A percentile compares a stretch with the other conserved stretches of the same genome.
Conservation (phyloP, 2,888 invertebrate species). For the Caenorhabditis doughertyi region DNA sequence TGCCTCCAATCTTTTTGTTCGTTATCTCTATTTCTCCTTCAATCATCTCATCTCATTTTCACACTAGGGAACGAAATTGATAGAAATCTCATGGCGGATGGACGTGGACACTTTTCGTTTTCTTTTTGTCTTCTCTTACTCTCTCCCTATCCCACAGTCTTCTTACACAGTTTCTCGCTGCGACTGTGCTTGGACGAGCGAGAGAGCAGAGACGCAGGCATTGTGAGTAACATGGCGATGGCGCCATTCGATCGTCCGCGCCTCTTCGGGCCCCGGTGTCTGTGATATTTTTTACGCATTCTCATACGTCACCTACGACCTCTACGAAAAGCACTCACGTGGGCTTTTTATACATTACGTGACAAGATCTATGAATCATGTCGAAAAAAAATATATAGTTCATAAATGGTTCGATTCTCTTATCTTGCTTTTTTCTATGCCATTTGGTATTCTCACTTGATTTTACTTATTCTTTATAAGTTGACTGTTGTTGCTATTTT, state of each 20-base stretch:
- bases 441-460: neutral
- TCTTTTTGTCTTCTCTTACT: neutral
- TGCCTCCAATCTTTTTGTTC: neutral
- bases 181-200: slow-evolving; percentile 28
- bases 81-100: slow-evolving; percentile 30
- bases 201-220: slow-evolving; percentile 23
- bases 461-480: too few relatives aligned
- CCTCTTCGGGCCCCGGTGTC: slow-evolving; percentile 9
- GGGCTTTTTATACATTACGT: slow-evolving; percentile 35
- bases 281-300: slow-evolving; percentile 20
- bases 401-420: neutral
- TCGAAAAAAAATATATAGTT: neutral
- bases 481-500: neutral
- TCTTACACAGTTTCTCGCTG: slow-evolving; percentile 26
- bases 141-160: slow-evolving; percentile 14
- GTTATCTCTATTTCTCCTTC: slow-evolving; percentile 1
- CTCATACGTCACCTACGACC: slow-evolving; percentile 29
- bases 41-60: slow-evolving; percentile 31
- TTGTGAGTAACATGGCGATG: slow-evolving; percentile 15
- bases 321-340: slow-evolving; percentile 22
- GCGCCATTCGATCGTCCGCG: slow-evolving; percentile 44
- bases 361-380: slow-evolving; percentile 25
- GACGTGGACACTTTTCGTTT: slow-evolving; percentile 20
- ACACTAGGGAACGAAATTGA: slow-evolving; percentile 42
- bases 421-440: neutral